These are phyloP conservation scores for Acleris holmiana DNA, from an alignment of 2,888 invertebrate genomes.

Conservation along the genomic window DNA sequence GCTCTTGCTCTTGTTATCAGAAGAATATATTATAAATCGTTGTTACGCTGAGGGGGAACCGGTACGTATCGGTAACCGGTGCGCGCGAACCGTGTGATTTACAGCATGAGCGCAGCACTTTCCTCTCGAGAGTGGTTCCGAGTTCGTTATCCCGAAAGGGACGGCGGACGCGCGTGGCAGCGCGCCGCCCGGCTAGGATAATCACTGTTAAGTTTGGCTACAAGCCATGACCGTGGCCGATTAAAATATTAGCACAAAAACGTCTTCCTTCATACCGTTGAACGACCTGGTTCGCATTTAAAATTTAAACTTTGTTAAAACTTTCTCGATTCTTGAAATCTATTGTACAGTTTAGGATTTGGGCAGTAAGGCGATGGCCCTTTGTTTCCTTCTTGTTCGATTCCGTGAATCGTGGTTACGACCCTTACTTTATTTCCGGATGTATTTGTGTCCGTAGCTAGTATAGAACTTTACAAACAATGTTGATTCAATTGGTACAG, in stretches of 20 bases:
- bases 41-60: constrained; percentile 33
- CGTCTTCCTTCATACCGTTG: constrained; percentile 83
- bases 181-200: constrained; percentile 54
- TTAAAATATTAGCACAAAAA: constrained; percentile 78
- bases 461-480: constrained; percentile 84
- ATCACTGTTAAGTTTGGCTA: constrained; percentile 62
- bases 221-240: constrained; percentile 56
- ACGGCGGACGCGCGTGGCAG: constrained; percentile 46
- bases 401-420: constrained; percentile 83
- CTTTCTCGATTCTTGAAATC: constrained; percentile 77
- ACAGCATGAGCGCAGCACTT: constrained; percentile 19
- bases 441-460: constrained; percentile 82
- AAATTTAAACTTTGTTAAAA: constrained; percentile 79
- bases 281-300: constrained; percentile 78
- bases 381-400: constrained; percentile 80
- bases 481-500: constrained; percentile 84
- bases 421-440: constrained; percentile 82
- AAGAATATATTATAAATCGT: constrained; percentile 46
- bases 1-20: constrained; percentile 59
- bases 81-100: constrained; percentile 14
- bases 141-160: constrained; percentile 50
- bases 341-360: constrained; percentile 80
- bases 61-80: constrained; percentile 24
- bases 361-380: constrained; percentile 75
- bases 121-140: constrained; percentile 50